These are phyloP conservation scores for Kobus ellipsiprymnus DNA, from an alignment of 2,113 vertebrate genomes.

Conservation along the genomic window DNA sequence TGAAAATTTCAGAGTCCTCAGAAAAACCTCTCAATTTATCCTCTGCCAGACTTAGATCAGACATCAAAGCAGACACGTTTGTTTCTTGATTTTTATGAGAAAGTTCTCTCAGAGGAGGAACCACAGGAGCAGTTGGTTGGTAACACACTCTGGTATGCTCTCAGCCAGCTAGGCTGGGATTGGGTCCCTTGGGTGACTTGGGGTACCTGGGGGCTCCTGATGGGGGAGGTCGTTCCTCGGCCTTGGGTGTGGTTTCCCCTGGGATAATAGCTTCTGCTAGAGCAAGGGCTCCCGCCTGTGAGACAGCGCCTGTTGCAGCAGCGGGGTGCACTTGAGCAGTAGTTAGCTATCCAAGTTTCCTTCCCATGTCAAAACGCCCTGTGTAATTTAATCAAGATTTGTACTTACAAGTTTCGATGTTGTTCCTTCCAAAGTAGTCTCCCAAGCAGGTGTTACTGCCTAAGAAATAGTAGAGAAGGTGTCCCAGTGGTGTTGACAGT, in stretches of 20 bases:
- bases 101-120: neutral
- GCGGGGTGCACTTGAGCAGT: rapidly evolving
- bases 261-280: neutral
- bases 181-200: neutral
- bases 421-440: neutral
- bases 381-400: neutral
- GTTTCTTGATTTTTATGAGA: neutral
- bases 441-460: neutral
- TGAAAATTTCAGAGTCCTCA: neutral
- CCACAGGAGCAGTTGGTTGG: neutral
- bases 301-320: neutral
- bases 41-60: neutral
- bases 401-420: neutral
- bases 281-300: neutral
- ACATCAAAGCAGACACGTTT: neutral
- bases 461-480: neutral
- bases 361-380: neutral
- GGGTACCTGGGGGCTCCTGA: neutral
- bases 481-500: neutral
- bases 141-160: neutral
- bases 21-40: neutral
- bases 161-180: neutral
- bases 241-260: neutral
- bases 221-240: neutral
- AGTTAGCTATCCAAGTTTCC: neutral